Evolutionary conservation across 2,888 invertebrate genomes (phyloP).

Genomic region (Nomada lathburiana): DNA sequence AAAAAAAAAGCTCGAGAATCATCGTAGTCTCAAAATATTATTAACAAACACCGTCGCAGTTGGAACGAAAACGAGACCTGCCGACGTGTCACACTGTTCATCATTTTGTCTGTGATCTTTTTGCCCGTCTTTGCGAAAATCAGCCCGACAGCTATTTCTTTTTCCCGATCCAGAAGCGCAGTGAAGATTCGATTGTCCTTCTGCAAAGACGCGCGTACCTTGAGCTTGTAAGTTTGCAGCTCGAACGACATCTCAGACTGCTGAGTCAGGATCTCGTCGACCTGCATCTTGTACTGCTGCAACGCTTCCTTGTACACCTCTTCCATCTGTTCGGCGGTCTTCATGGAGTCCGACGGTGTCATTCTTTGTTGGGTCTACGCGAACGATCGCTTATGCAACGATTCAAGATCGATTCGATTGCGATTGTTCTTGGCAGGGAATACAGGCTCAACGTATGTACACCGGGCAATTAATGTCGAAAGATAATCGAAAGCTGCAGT

Average conservation of each 20-base stretch:
- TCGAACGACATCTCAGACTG: slow-evolving; percentile 55
- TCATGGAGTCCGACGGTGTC: slow-evolving; percentile 45
- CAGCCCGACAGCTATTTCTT: slow-evolving; percentile 65
- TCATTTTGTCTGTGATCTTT: slow-evolving; percentile 64
- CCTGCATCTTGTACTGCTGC: slow-evolving; percentile 63
- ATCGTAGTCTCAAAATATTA: background rate
- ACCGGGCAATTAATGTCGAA: background rate
- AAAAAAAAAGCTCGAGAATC: background rate
- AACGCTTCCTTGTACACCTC: slow-evolving; percentile 64
- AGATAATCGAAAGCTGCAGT: too few relatives aligned
- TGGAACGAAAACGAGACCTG: slow-evolving; percentile 62
- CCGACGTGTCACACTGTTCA: slow-evolving; percentile 67
- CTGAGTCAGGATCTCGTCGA: slow-evolving; percentile 61
- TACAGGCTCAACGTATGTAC: background rate
- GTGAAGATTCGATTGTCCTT: slow-evolving; percentile 59
- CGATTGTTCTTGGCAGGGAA: too few relatives aligned
- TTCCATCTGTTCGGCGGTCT: slow-evolving; percentile 55
- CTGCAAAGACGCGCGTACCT: slow-evolving; percentile 22
- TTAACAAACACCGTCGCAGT: background rate
- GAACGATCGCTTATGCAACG: slow-evolving; percentile 15
- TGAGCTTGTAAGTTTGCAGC: slow-evolving; percentile 47
- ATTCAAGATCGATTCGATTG: too few relatives aligned
- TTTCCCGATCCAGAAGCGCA: slow-evolving; percentile 58
- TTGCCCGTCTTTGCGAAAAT: slow-evolving; percentile 70
- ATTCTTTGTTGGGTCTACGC: slow-evolving; percentile 67